Evolutionary conservation across 92 coral and sea anemone species (phyloP), one percentile per base, ranked within the genome.

Genomic region (Umimayanthus chanpuru): DNA sequence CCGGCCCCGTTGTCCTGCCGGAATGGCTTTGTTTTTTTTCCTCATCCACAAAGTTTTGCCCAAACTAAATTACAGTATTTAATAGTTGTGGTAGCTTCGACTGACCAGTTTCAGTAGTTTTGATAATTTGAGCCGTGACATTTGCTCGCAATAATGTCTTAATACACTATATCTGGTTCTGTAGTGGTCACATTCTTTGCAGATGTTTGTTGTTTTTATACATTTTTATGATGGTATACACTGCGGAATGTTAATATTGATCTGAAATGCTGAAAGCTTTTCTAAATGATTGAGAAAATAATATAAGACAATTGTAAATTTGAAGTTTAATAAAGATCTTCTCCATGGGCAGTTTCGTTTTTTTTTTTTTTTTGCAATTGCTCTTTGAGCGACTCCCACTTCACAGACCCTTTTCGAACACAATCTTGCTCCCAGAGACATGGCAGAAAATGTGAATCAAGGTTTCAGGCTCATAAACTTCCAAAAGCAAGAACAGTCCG

Each of bases 191-290:
- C 77, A 29, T 30, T 73, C 6, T 32, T 8, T 73, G 15, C 68
- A 21, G 26, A 61, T 61, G 68, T 10, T 71, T 15, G 25, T 36
- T 74, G 44, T 38, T 36, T 28, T 74, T 74, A 16, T 5, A 16
- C 79, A 39, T 36, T 38, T 74, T 74, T 74, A 41, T 38, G 44
- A 74, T 38, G 43, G 15, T 30, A 15, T 6, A 12, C 39, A n/a
- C n/a, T n/a, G n/a, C 32, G 21, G 2, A 29, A 75, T 75, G 53
- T 75, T 38, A n/a, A 20, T 39, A 75, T 38, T 75, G 79, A 32
- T 75, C 47, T 25, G 25, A 75, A 18, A 10, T 75, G 53, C 79
- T 75, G 79, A 75, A 73, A 73, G 44, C 50, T 75, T 75, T 75
- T 75, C 44, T 61, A 61, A 61, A 61, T 25, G 7, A 30, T 18